phyloP scores from a whole-genome alignment of 2,888 invertebrate genomes.

The Eutolmus rufibarbis region DNA sequence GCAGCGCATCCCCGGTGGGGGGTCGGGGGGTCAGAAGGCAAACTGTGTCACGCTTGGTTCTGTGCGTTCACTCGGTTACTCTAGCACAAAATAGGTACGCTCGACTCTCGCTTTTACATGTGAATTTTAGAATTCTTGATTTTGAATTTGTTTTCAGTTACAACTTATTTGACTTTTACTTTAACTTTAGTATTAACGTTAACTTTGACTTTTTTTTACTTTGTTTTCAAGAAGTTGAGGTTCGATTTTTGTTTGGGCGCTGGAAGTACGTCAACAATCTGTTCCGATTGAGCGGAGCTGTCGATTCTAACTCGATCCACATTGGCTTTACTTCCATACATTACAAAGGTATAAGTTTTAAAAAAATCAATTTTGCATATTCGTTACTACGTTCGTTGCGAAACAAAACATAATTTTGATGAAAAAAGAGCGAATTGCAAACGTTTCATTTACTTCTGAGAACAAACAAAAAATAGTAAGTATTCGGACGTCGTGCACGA shows the following conservation, averaged over 20 bases:
- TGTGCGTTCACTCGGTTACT: neutral
- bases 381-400: slow-evolving; percentile 6
- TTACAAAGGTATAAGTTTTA: neutral
- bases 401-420: slow-evolving; percentile 32
- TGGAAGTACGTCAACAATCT: slow-evolving; percentile 58
- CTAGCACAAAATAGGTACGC: neutral
- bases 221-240: slow-evolving; percentile 63
- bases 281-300: slow-evolving; percentile 29
- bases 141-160: slow-evolving; percentile 49
- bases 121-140: slow-evolving; percentile 11
- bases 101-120: slow-evolving; percentile 1
- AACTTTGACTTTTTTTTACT: slow-evolving; percentile 47
- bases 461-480: slow-evolving; percentile 18
- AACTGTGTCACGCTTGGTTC: neutral
- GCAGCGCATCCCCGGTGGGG: neutral
- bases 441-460: neutral
- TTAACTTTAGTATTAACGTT: neutral
- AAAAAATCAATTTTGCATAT: slow-evolving; percentile 24
- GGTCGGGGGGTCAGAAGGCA: neutral
- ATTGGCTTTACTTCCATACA: slow-evolving; percentile 25
- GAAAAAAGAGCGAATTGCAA: slow-evolving; percentile 46
- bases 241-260: slow-evolving; percentile 66
- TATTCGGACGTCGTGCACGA: neutral
- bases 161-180: slow-evolving; percentile 50
- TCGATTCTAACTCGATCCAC: slow-evolving; percentile 20